Evolutionary conservation across 2,113 vertebrate genomes (phyloP), one percentile per base, ranked within the genome.

Genomic region (Plecturocebus donacophilus): DNA sequence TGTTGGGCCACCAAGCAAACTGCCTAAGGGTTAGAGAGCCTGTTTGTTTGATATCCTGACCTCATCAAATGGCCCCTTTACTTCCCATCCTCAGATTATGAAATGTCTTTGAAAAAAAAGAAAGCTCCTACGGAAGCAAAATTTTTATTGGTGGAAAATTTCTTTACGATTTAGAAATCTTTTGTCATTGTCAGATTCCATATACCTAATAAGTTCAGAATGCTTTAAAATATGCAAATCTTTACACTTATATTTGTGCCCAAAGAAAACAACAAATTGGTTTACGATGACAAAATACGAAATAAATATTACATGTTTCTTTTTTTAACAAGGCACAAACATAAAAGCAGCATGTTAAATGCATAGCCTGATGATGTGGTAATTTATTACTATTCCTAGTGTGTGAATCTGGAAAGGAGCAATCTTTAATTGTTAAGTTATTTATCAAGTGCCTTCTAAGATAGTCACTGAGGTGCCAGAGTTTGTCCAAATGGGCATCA

Each of bases 121-220:
- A 56, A 94, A 96, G 20, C 27, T 77, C 12, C 19, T 73, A 5
- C 45, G 30, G 56, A 79, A 82, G 11, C 47, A 84, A 87, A 68
- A 49, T 21, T 92, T 90, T 94, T 68, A 70, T 73, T 92, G 68
- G 35, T 52, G 6, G 35, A 87, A 87, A 87, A 87, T 86, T 97
- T 96, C 66, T 95, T 94, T 87, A 95, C 35, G 30, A 80, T 64
- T 87, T 56, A 79, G n/a, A 19, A 25, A 70, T 64, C 71, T 90
- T 87, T 97, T 77, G 54, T 19, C 3, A 27, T 58, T 76, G 13
- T 84, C 21, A 80, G 64, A 38, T 38, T 68, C 17, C 13, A 71
- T 64, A 40, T 30, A 52, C 19, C n/a, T 64, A 90, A 61, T 35
- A 75, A 86, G 12, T 76, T 2, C 20, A n/a, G 8, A 25, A 30